Conservation (phyloP, 2,888 invertebrate species). For the Cryptus viduatorius region DNA sequence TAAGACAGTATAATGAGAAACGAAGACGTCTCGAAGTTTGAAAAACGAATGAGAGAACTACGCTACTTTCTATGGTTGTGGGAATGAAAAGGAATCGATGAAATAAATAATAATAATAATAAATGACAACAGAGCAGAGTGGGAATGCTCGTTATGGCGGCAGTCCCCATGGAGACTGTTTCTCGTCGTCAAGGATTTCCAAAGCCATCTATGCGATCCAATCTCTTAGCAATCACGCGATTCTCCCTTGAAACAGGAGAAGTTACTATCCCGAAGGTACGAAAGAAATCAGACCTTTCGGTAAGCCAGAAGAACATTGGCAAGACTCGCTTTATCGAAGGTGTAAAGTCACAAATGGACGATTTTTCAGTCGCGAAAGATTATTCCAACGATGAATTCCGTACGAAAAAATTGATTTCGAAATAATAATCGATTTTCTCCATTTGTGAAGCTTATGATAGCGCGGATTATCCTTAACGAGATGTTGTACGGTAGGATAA, state of each 20-base stretch:
- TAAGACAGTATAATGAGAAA: background rate
- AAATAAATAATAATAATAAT: background rate
- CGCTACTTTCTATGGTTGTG: background rate
- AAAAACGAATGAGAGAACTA: background rate
- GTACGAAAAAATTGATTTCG: background rate
- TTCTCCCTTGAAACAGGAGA: constrained; percentile 27
- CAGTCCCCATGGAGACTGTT: constrained; percentile 19
- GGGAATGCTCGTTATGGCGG: background rate
- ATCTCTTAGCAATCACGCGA: constrained; percentile 56
- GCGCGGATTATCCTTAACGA: background rate
- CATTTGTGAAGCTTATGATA: background rate
- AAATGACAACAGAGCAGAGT: no score
- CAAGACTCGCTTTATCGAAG: background rate
- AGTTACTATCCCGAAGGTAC: constrained; percentile 20
- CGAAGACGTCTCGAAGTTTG: background rate
- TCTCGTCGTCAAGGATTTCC: constrained; percentile 13
- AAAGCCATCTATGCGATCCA: constrained; percentile 41
- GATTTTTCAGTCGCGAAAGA: background rate
- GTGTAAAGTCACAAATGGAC: background rate
- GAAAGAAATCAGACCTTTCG: constrained; percentile 28
- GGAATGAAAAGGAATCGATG: background rate
- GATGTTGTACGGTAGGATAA: background rate
- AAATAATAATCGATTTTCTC: background rate
- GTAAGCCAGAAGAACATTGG: constrained; percentile 15
- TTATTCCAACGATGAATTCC: background rate